phyloP scores from a whole-genome alignment of 2,113 vertebrate species.

The Eulemur rufifrons region DNA sequence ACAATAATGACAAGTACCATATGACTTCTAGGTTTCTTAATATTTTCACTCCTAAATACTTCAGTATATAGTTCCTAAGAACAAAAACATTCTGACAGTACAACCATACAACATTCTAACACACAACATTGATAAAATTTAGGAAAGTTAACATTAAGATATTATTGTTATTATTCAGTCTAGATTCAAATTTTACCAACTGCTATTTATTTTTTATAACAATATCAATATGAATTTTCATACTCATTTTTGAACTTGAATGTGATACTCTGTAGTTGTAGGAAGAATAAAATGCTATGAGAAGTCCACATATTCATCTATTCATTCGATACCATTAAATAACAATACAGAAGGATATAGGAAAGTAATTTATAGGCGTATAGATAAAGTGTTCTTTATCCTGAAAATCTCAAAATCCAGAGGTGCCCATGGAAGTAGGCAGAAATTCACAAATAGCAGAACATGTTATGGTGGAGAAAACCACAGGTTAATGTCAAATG shows the following conservation, averaged over 20 bases:
- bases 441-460: conserved; percentile 30
- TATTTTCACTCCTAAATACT: conserved; percentile 10
- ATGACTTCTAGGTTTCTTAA: conserved; percentile 19
- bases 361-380: not conserved
- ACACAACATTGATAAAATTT: not conserved
- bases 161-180: not conserved
- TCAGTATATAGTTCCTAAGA: not conserved
- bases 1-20: not conserved
- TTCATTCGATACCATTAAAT: not conserved
- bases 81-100: not conserved
- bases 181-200: not conserved
- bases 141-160: not conserved
- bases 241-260: conserved; percentile 25
- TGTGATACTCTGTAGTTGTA: not conserved
- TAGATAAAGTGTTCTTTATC: not conserved
- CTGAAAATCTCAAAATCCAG: not conserved
- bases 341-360: not conserved
- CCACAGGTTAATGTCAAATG: not conserved
- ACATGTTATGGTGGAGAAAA: not conserved
- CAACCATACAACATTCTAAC: not conserved
- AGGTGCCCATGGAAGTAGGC: not conserved
- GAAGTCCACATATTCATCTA: not conserved
- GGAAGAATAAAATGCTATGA: not conserved
- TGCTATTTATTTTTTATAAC: not conserved
- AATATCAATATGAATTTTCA: conserved; percentile 18